Conservation (phyloP, 2,888 invertebrate genomes). For the Taenaris catops region DNA sequence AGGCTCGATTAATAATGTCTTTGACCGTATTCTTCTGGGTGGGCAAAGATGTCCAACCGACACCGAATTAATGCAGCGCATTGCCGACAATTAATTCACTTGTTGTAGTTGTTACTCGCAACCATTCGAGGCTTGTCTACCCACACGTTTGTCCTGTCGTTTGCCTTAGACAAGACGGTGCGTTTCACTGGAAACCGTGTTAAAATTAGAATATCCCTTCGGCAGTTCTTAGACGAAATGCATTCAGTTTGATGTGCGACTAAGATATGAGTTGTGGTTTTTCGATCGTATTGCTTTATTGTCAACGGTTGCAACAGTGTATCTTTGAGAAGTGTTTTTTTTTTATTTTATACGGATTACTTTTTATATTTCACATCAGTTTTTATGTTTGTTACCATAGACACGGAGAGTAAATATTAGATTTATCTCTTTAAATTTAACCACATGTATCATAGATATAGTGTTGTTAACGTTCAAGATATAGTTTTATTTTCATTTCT, state of each 20-base stretch:
- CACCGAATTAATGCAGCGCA: conserved; percentile 43
- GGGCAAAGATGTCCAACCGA: conserved; percentile 31
- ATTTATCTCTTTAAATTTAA: too few species aligned
- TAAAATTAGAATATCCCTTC: conserved; percentile 76
- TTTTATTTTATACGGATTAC: too few species aligned
- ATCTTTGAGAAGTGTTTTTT: too few species aligned
- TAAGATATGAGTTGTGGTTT: conserved; percentile 24
- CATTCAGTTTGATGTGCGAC: conserved; percentile 49
- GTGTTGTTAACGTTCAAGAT: too few species aligned
- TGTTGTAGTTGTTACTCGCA: conserved; percentile 38
- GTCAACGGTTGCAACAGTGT: too few species aligned
- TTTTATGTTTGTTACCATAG: too few species aligned
- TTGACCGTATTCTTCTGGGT: conserved; percentile 13
- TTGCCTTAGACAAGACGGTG: conserved; percentile 59
- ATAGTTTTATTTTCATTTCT: too few species aligned
- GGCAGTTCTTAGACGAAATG: conserved; percentile 66
- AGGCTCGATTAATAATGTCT: too few species aligned
- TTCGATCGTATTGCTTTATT: too few species aligned
- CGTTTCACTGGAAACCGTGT: conserved; percentile 69
- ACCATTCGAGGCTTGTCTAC: conserved; percentile 45
- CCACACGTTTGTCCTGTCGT: conserved; percentile 56
- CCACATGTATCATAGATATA: too few species aligned
- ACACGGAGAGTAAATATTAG: too few species aligned
- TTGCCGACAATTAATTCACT: conserved; percentile 66
- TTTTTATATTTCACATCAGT: too few species aligned